Evolutionary conservation across 2,888 invertebrate species (phyloP), one percentile per base, ranked within the genome.

Genomic region (Pyrocoelia pectoralis): DNA sequence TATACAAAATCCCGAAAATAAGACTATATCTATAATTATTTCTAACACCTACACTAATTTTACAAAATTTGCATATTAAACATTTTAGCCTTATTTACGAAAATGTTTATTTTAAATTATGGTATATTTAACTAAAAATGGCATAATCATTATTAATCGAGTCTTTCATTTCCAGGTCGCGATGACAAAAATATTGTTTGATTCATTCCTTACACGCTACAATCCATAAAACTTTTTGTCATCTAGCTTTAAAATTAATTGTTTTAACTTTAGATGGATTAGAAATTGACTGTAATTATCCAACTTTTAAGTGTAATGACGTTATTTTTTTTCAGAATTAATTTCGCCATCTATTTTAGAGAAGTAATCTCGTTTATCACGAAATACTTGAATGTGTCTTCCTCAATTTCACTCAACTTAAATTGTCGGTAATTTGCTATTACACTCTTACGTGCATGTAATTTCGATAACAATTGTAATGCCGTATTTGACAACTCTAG

Each of bases 1-100:
- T 10, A 50, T 14, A 28, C 14, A 28, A 29, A 50, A 48, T 48
- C n/a, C 19, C 4, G n/a, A 48, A 18, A 24, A 18, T n/a, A 48
- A 17, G 24, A 48, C n/a, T 6, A 48, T 9, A 48, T 48, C 8
- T 24, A 5, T 19, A 18, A 48, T 18, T 24, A 18, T 6, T 6
- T 18, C 48, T 3, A 50, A 50, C 29, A 50, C 50, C 29, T 50
- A 50, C 28, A 13, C 28, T 50, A 28, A 29, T 28, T 50, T 50
- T 49, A 1, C 13, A 40, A 4, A 40, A 40, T 40, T 40, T 40
- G 2, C 40, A 2, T 4, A 8, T 4, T 40, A 4, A 4, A 15
- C 13, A 43, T 43, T 15, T 43, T 15, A 12, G 12, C 10, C 40
- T n/a, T n/a, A 5, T 24, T 24, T 24, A n/a, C 33, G 33, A 33